These are phyloP conservation scores for Dasysyrphus tricinctus DNA, from an alignment of 2,888 invertebrate genomes.

Conservation along the genomic window DNA sequence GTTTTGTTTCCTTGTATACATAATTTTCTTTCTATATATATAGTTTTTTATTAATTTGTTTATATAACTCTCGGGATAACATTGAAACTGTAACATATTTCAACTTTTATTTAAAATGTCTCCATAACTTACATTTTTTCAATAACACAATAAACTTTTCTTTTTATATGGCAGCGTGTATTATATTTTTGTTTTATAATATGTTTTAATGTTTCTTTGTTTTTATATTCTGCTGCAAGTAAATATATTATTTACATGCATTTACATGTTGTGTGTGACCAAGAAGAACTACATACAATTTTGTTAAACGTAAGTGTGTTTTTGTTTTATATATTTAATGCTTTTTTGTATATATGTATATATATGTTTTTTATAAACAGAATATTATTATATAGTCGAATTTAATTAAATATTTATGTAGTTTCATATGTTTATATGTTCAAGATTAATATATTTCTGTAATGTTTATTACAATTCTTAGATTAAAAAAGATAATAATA, in stretches of 20 bases:
- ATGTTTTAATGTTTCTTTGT: constrained; percentile 24
- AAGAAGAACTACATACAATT: constrained; percentile 32
- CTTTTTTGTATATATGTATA: background rate
- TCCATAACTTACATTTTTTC: constrained; percentile 48
- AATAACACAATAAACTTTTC: constrained; percentile 55
- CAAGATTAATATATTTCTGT: constrained; percentile 39
- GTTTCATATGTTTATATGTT: constrained; percentile 37
- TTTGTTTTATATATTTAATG: constrained; percentile 24
- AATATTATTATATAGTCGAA: constrained; percentile 40
- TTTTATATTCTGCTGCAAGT: constrained; percentile 47
- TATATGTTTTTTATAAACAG: constrained; percentile 28
- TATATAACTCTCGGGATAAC: constrained; percentile 69
- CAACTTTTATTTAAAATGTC: constrained; percentile 68
- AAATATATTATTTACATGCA: constrained; percentile 31
- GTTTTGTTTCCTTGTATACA: constrained; percentile 56
- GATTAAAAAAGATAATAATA: background rate
- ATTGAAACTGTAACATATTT: constrained; percentile 71
- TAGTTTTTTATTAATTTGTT: constrained; percentile 39
- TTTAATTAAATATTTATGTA: constrained; percentile 24
- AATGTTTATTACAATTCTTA: constrained; percentile 63
- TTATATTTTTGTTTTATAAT: constrained; percentile 34
- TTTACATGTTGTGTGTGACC: constrained; percentile 40
- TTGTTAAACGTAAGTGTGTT: constrained; percentile 26
- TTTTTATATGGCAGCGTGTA: constrained; percentile 66
- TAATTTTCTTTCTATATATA: constrained; percentile 43